Evolutionary conservation across 2,797 vertebrate genomes (phyloP).

Genomic region (Tachyglossus aculeatus): DNA sequence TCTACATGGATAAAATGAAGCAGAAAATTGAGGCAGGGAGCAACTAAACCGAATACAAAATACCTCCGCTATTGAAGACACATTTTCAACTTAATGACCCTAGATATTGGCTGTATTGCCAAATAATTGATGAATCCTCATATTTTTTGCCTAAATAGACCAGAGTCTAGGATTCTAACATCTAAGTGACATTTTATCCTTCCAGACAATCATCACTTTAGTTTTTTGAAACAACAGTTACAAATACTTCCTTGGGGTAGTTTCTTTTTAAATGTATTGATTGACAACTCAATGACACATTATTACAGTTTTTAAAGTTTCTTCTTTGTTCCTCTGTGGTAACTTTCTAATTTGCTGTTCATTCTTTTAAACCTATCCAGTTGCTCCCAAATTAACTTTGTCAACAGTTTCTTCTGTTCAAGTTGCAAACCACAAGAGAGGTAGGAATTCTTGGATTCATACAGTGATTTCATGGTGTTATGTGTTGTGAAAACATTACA

Average conservation of each 20-base stretch:
- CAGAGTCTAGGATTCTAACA: too few species aligned
- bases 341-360: slow-evolving; percentile 75
- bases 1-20: too few species aligned
- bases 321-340: slow-evolving; percentile 58
- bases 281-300: slow-evolving; percentile 25
- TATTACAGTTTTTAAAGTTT: slow-evolving; percentile 69
- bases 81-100: too few species aligned
- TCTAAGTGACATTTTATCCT: too few species aligned
- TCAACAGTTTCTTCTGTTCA: slow-evolving; percentile 93
- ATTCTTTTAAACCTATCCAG: slow-evolving; percentile 86
- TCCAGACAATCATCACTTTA: too few species aligned
- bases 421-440: slow-evolving; percentile 96
- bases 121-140: too few species aligned
- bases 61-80: too few species aligned
- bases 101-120: too few species aligned
- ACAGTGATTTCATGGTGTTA: slow-evolving; percentile 75
- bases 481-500: slow-evolving; percentile 77
- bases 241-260: slow-evolving; percentile 10
- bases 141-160: too few species aligned
- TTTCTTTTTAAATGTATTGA: slow-evolving; percentile 32
- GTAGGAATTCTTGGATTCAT: slow-evolving; percentile 92
- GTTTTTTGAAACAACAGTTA: background rate
- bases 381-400: slow-evolving; percentile 93
- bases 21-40: too few species aligned
- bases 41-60: too few species aligned